A percentile compares a stretch with the other conserved stretches of the same genome.
phyloP scores from a whole-genome alignment of 2,797 vertebrate genomes.

The Benthosema pterotum region DNA sequence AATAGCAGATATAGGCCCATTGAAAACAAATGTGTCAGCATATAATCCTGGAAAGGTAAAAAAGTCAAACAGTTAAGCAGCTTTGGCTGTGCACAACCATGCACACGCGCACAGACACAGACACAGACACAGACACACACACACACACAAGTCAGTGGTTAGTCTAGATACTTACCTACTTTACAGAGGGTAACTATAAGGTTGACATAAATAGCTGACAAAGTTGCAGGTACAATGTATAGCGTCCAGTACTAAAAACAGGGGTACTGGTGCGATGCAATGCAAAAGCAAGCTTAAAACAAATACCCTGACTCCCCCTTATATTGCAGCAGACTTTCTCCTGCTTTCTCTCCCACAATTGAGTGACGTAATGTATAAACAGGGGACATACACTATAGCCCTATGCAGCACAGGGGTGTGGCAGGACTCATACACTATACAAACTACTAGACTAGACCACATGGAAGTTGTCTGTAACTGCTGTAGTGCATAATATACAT shows the following conservation, averaged over 20 bases:
- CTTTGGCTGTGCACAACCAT: conserved; percentile 1
- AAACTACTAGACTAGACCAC: background rate
- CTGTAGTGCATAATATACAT: background rate
- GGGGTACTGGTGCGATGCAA: background rate
- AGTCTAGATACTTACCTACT: background rate
- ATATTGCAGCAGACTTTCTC: conserved; percentile 9
- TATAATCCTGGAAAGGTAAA: conserved; percentile 1
- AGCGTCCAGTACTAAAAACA: background rate
- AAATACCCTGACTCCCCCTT: background rate
- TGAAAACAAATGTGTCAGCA: background rate
- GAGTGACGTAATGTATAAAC: background rate
- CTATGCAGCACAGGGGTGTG: conserved; percentile 19
- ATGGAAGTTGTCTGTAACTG: background rate
- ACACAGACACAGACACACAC: too few relatives aligned
- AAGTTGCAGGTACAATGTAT: background rate
- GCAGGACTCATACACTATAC: background rate
- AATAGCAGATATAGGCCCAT: background rate
- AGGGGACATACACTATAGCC: background rate
- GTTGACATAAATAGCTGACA: background rate
- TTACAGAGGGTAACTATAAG: background rate
- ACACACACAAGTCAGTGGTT: background rate
- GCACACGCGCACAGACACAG: background rate
- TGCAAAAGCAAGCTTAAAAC: background rate
- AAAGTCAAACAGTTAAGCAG: background rate
- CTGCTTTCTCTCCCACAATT: conserved; percentile 3